phyloP scores from a whole-genome alignment of 2,797 vertebrate species.

The Xerus rutilus region DNA sequence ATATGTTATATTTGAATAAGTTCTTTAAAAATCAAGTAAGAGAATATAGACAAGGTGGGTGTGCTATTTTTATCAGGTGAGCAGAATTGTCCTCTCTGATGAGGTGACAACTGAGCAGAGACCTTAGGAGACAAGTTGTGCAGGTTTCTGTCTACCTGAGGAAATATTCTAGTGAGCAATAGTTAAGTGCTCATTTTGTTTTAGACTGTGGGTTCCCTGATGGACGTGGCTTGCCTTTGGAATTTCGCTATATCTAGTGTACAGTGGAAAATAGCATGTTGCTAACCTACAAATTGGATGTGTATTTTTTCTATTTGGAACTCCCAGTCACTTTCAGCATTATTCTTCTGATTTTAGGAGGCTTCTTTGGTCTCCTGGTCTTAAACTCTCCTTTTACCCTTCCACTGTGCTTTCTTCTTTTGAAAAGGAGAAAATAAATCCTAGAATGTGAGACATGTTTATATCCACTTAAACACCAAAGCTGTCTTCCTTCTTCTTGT shows the following conservation, averaged over 20 bases:
- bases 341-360: background rate
- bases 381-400: background rate
- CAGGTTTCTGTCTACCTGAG: background rate
- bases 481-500: background rate
- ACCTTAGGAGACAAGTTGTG: background rate
- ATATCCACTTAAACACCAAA: background rate
- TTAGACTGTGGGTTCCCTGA: constrained; percentile 11
- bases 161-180: background rate
- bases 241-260: background rate
- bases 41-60: background rate
- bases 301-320: background rate
- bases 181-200: background rate
- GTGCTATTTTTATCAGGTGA: background rate
- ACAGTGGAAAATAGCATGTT: background rate
- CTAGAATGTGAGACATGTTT: background rate
- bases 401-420: background rate
- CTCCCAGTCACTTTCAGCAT: background rate
- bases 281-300: background rate
- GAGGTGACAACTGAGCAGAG: background rate
- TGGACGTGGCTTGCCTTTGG: background rate
- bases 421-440: background rate
- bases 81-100: background rate
- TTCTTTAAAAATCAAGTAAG: background rate
- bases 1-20: background rate
- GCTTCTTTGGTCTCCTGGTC: background rate